Evolutionary conservation across 2,888 invertebrate genomes (phyloP).

Genomic region (Anorthoa munda): DNA sequence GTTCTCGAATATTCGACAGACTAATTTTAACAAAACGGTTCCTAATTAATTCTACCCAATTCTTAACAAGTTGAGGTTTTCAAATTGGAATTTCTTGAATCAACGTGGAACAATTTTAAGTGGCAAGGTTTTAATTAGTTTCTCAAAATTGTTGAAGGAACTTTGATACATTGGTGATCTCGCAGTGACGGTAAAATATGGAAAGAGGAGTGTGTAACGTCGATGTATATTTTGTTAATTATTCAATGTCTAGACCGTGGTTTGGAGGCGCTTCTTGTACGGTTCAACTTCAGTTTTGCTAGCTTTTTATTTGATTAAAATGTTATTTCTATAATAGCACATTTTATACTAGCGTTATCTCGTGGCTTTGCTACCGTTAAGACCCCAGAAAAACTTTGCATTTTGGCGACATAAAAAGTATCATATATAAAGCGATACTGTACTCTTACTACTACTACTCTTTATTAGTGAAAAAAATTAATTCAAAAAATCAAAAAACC

Average conservation of each 20-base stretch:
- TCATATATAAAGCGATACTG: too few relatives aligned
- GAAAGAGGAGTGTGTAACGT: constrained; percentile 4
- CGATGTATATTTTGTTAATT: constrained; percentile 20
- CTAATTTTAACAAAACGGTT: constrained; percentile 50
- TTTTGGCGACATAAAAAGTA: not conserved
- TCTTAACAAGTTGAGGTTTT: constrained; percentile 62
- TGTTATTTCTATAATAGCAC: not conserved
- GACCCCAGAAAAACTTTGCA: not conserved
- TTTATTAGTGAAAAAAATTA: too few relatives aligned
- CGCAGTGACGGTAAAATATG: constrained; percentile 23
- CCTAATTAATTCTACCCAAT: constrained; percentile 57
- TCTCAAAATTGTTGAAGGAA: constrained; percentile 50
- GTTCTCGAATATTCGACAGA: constrained; percentile 38
- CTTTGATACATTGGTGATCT: constrained; percentile 44
- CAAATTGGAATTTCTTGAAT: constrained; percentile 61
- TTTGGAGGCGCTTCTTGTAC: not conserved
- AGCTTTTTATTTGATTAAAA: not conserved
- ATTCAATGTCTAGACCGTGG: constrained; percentile 14
- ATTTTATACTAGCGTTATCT: not conserved
- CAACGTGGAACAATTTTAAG: constrained; percentile 58
- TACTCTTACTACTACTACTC: too few relatives aligned
- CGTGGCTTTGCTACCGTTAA: not conserved
- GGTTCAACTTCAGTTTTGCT: not conserved
- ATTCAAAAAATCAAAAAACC: too few relatives aligned
- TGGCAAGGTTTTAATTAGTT: constrained; percentile 57